These are phyloP conservation scores for Hylaeus volcanicus DNA, from an alignment of 1,140 invertebrate genomes.

Conservation along the genomic window DNA sequence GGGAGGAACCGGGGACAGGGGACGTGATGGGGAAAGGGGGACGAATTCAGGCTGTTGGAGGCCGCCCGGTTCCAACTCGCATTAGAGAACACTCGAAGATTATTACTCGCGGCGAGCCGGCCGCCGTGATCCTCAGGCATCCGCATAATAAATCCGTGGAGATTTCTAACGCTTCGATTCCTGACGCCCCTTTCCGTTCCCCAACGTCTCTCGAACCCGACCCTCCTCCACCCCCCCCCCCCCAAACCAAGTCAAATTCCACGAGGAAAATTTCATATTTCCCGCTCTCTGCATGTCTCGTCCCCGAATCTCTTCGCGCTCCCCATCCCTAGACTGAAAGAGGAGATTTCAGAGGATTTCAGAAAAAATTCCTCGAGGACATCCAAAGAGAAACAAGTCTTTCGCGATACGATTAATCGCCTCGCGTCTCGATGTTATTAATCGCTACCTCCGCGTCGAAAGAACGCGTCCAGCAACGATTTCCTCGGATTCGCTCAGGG, in stretches of 20 bases:
- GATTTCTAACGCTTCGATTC: not conserved
- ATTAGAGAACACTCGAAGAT: constrained; percentile 79
- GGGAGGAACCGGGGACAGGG: constrained; percentile 43
- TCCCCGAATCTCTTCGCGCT: too few species aligned
- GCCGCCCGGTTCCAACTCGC: constrained; percentile 79
- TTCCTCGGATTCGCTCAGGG: not conserved
- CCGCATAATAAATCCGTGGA: constrained; percentile 74
- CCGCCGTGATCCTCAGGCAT: constrained; percentile 76
- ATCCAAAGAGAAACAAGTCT: too few species aligned
- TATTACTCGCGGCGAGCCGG: constrained; percentile 76
- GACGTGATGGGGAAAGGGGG: constrained; percentile 50
- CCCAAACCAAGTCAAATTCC: too few species aligned
- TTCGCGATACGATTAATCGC: constrained; percentile 1
- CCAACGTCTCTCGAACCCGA: not conserved
- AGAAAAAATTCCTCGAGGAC: too few species aligned
- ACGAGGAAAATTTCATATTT: too few species aligned
- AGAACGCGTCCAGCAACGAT: not conserved
- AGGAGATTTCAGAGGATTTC: too few species aligned
- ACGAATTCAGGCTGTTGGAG: constrained; percentile 73
- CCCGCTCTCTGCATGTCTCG: too few species aligned
- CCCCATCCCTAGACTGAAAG: too few species aligned
- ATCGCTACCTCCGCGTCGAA: not conserved
- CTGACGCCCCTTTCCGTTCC: too few species aligned
- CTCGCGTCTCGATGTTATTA: not conserved
- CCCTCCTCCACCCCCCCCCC: too few species aligned